Percentiles rank a stretch among this genome's conserved stretches.
phyloP scores from a whole-genome alignment of 2,113 vertebrate genomes.

The Gobio gobio region DNA sequence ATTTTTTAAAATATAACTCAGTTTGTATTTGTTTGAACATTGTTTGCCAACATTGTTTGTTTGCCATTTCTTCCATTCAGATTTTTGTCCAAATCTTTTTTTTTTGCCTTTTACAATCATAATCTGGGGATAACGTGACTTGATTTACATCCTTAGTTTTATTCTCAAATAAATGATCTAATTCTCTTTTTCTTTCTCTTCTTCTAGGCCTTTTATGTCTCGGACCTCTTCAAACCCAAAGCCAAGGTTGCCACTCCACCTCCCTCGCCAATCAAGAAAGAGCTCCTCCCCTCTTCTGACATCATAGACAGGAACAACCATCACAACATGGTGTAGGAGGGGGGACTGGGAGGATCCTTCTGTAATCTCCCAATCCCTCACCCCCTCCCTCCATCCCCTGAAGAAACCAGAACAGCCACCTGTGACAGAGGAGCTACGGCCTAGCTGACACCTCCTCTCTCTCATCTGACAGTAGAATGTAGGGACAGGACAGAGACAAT shows the following conservation, averaged over 20 bases:
- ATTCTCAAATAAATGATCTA: neutral
- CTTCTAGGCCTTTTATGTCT: slow-evolving; percentile 92
- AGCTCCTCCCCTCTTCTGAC: slow-evolving; percentile 92
- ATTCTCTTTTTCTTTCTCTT: neutral
- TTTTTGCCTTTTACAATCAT: neutral
- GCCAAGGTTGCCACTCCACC: slow-evolving; percentile 79
- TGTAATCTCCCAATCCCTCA: slow-evolving; percentile 1
- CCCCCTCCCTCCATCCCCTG: slow-evolving; percentile 47
- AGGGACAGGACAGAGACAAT: slow-evolving; percentile 86
- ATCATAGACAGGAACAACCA: slow-evolving; percentile 97
- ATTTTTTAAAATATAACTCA: too few species aligned
- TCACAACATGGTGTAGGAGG: slow-evolving; percentile 88
- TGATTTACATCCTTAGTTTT: neutral
- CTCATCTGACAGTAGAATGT: slow-evolving; percentile 99
- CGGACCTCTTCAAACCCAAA: slow-evolving; percentile 93
- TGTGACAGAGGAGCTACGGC: slow-evolving; percentile 55
- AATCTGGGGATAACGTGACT: neutral
- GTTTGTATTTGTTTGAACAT: too few species aligned
- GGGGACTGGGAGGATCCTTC: slow-evolving; percentile 19
- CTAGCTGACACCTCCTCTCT: slow-evolving; percentile 58
- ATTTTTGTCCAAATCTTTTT: neutral
- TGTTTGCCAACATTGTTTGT: too few species aligned
- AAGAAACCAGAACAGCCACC: slow-evolving; percentile 58
- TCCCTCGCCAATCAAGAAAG: slow-evolving; percentile 89
- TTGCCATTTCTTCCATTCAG: neutral